Evolutionary conservation across 2,888 invertebrate species (phyloP), one percentile per base, ranked within the genome.

Genomic region (Prosopocoilus inquinatus): DNA sequence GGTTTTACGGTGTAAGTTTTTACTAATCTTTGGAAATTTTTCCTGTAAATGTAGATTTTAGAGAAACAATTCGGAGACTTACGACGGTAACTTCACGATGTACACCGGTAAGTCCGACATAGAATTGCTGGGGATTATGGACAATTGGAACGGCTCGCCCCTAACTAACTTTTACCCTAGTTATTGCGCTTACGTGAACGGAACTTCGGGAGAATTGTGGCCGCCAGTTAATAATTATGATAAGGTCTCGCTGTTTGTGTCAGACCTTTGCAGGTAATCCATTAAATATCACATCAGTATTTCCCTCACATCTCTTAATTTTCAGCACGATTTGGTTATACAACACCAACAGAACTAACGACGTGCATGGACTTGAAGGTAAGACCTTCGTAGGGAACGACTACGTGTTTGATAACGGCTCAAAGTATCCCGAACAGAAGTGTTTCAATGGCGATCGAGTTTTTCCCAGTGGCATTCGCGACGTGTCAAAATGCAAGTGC

Each of bases 131-230:
- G 91, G 91, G n/a, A 78, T 82, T 39, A 67, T 94, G 4, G 82
- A 85, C 49, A 76, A 81, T 57, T 94, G 94, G 93, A 86, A 88
- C 71, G 79, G 81, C 65, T 78, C 78, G 11, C 77, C 78, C 46
- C 72, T 79, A 12, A 85, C 86, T 0, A 66, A 76, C 33, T 85
- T 79, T 69, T 85, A 87, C 70, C 57, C 62, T 5, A 65, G 75
- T 0, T 79, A 84, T 43, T 94, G 94, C 71, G 88, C 86, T 2
- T 69, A 67, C 35, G 84, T 93, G 3, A 80, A 81, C 63, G 93
- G 93, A 11, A 87, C 88, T 7, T 84, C 86, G 0, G 93, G 93
- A 0, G 93, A 93, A 76, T 76, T 91, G 15, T 92, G 90, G 84
- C 90, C 91, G 15, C 90, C 91, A 0, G 79, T 85, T 54, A 65